phyloP scores from a whole-genome alignment of 2,888 invertebrate species.

The Tortrix viridana region DNA sequence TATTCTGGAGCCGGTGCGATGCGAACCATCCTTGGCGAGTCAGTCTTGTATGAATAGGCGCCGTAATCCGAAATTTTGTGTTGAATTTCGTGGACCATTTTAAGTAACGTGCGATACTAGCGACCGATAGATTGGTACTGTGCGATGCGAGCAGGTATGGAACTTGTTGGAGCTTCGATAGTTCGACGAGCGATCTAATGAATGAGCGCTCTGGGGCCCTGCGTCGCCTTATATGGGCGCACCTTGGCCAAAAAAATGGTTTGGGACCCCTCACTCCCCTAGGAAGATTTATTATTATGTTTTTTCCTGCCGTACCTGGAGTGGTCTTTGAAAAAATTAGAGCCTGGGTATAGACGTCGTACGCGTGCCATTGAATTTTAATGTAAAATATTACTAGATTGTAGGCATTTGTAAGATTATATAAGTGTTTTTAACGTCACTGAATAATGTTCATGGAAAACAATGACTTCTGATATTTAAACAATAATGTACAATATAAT shows the following conservation, averaged over 20 bases:
- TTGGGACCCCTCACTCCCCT: constrained; percentile 70
- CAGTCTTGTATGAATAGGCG: constrained; percentile 47
- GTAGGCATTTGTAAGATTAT: no score
- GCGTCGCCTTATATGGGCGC: constrained; percentile 69
- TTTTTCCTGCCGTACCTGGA: constrained; percentile 63
- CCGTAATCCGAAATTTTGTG: constrained; percentile 51
- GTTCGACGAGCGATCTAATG: constrained; percentile 60
- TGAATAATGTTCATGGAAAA: no score
- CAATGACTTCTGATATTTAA: no score
- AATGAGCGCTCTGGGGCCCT: constrained; percentile 65
- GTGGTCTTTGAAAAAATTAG: constrained; percentile 54
- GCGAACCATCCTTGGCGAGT: constrained; percentile 69
- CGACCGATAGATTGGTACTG: constrained; percentile 36
- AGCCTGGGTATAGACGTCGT: constrained; percentile 53
- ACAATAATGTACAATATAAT: no score
- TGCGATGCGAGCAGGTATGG: constrained; percentile 43
- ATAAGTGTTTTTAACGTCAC: no score
- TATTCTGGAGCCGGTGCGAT: constrained; percentile 81
- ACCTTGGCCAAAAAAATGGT: constrained; percentile 71
- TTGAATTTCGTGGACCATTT: constrained; percentile 62
- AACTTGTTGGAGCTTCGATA: constrained; percentile 54
- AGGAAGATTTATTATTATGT: constrained; percentile 34
- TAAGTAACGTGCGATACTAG: constrained; percentile 40
- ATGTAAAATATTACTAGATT: constrained; percentile 30
- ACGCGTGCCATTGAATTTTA: constrained; percentile 74